Evolutionary conservation across 2,797 vertebrate genomes (phyloP).

Genomic region (Microcaecilia unicolor): DNA sequence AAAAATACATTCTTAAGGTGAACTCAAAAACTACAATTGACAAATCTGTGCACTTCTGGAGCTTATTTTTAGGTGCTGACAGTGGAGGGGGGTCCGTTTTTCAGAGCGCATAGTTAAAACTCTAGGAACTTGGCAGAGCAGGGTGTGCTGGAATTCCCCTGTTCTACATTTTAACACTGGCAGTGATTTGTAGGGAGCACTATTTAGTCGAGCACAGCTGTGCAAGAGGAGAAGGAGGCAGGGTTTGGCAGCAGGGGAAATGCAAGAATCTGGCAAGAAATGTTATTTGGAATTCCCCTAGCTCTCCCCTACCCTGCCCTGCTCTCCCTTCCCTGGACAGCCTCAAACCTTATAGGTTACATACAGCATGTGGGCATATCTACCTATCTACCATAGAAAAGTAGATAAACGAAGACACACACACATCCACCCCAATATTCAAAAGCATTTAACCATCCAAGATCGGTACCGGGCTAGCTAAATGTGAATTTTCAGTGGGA

Average conservation of each 20-base stretch:
- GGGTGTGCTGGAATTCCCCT: conserved; percentile 70
- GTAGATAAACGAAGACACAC: not conserved
- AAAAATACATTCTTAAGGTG: not conserved
- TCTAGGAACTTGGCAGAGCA: conserved; percentile 51
- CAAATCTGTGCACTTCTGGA: too few species aligned
- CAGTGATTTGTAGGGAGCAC: conserved; percentile 58
- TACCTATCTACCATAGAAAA: too few species aligned
- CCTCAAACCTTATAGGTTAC: not conserved
- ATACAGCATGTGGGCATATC: too few species aligned
- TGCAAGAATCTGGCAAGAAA: conserved; percentile 54
- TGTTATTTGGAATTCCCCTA: conserved; percentile 84
- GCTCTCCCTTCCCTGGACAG: not conserved
- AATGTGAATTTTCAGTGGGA: too few species aligned
- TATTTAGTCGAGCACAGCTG: conserved; percentile 72
- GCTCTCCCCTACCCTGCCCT: conserved; percentile 5
- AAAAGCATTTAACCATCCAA: too few species aligned
- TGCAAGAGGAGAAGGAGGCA: conserved; percentile 46
- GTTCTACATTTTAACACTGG: conserved; percentile 64
- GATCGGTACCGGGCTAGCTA: too few species aligned
- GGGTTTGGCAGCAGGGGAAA: conserved; percentile 32
- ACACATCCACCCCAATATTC: too few species aligned
- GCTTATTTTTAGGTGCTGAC: conserved; percentile 27
- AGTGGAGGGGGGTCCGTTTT: conserved; percentile 18
- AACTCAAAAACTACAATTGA: not conserved
- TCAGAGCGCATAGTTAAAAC: conserved; percentile 22